Evolutionary conservation across 1,140 invertebrate genomes (phyloP), one percentile per base, ranked within the genome.

Genomic region (Halictus rubicundus): DNA sequence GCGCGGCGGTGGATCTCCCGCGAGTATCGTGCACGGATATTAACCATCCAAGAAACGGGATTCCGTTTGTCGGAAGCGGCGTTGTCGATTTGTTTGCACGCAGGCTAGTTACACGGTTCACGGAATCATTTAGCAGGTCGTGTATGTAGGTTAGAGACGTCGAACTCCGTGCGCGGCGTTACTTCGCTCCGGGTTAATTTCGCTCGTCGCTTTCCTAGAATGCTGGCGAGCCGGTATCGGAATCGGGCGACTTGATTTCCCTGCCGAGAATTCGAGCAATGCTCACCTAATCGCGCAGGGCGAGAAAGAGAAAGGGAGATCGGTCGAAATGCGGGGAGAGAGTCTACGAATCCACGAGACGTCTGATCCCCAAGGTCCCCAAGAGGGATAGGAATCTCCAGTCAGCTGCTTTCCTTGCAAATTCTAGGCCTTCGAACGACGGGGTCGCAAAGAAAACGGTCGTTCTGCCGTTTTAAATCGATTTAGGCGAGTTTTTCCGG

Each of bases 401-500:
- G 90, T 92, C 91, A 91, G 90, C 91, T 92, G 90, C 88, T 91
- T 91, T 91, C 89, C 87, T 88, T 87, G 91, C 90, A 90, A 91
- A 92, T 91, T 90, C 54, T 8, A 57, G 54, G 7, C 21, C 19
- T 21, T 83, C 86, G 27, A 81, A 86, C 86, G 78, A 7, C 16
- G 80, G 83, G 84, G 86, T 87, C 25, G 57, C 72, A 63, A 9
- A 27, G 60, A 39, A 25, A 52, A 82, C 77, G 82, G 68, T 83
- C 78, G 76, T 75, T 82, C 75, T 75, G 84, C 88, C 88, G 88
- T 93, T 92, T 81, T 90, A 89, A 92, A 92, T 92, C 90, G 92
- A 92, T 92, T 92, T 89, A 90, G 83, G 86, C 87, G 79, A 89
- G 89, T 91, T 92, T 91, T 90, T 86, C 86, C 86, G 82, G 82